These are phyloP conservation scores for Acropora yongei DNA, from an alignment of 64 coral and sea anemone species.

Conservation along the genomic window DNA sequence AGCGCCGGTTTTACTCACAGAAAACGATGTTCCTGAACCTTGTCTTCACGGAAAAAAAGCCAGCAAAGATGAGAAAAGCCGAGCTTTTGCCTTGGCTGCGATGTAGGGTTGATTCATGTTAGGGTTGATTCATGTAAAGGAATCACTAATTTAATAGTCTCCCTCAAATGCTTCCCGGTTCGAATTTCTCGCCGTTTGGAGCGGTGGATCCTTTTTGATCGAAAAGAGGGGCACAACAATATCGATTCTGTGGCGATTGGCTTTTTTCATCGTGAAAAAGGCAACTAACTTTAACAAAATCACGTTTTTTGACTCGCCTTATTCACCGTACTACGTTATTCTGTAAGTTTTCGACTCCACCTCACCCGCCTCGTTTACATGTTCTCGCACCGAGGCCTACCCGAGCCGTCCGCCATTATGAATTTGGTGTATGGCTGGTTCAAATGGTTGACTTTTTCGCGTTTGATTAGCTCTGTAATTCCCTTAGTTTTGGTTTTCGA, in stretches of 20 bases:
- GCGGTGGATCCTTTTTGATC: conserved; percentile 36
- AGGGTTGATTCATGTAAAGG: too few relatives aligned
- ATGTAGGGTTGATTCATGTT: too few relatives aligned
- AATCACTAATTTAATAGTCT: too few relatives aligned
- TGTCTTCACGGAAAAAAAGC: too few relatives aligned
- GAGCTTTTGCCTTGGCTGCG: too few relatives aligned
- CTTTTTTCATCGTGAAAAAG: conserved; percentile 20
- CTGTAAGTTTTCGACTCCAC: not conserved
- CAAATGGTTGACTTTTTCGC: too few relatives aligned
- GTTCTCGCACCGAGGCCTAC: conserved; percentile 10
- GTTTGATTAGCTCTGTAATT: too few relatives aligned
- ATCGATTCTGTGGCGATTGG: conserved; percentile 36
- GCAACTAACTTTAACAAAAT: not conserved
- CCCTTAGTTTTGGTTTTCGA: too few relatives aligned
- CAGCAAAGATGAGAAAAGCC: too few relatives aligned
- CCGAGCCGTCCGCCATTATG: conserved; percentile 23
- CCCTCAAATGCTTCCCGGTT: not conserved
- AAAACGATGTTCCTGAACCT: too few relatives aligned
- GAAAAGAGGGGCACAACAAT: conserved; percentile 47
- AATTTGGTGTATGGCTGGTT: not conserved
- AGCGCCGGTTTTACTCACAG: too few relatives aligned
- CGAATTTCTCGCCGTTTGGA: conserved; percentile 48
- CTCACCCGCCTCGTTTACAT: conserved; percentile 15
- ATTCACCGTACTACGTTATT: not conserved
- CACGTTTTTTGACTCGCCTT: not conserved